A percentile compares a stretch with the other conserved stretches of the same genome.
These are phyloP conservation scores for Smutsia gigantea DNA, from an alignment of 2,797 vertebrate species.

Conservation along the genomic window DNA sequence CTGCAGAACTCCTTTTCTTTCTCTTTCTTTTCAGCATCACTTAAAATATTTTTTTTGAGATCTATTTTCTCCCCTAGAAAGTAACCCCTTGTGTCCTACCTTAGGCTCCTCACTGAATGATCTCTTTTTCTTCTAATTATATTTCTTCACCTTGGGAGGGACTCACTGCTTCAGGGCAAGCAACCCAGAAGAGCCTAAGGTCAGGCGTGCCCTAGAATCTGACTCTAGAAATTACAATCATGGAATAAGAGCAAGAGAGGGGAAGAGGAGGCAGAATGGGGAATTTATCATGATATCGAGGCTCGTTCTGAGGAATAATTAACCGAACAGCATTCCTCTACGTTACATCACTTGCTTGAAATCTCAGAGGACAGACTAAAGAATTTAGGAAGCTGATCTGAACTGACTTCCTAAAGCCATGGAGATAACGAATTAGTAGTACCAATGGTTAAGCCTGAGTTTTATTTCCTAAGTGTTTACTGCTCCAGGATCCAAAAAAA, in stretches of 20 bases:
- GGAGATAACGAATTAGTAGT: slow-evolving; percentile 46
- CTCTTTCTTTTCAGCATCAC: slow-evolving; percentile 68
- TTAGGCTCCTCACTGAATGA: slow-evolving; percentile 70
- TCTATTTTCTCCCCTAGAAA: slow-evolving; percentile 73
- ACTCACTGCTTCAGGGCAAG: slow-evolving; percentile 75
- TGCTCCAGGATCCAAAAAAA: slow-evolving; percentile 10
- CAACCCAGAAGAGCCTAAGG: slow-evolving; percentile 79
- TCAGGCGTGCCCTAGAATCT: slow-evolving; percentile 81
- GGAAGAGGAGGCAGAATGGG: slow-evolving; percentile 45
- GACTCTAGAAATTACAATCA: slow-evolving; percentile 75
- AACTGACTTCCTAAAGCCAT: slow-evolving; percentile 41
- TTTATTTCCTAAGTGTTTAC: slow-evolving; percentile 54
- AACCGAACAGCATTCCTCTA: slow-evolving; percentile 60
- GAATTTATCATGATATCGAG: slow-evolving; percentile 68
- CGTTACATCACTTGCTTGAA: slow-evolving; percentile 60
- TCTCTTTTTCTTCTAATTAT: slow-evolving; percentile 82
- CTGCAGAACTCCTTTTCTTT: slow-evolving; percentile 34
- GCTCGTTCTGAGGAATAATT: slow-evolving; percentile 76
- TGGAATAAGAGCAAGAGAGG: slow-evolving; percentile 48
- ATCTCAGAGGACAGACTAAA: slow-evolving; percentile 63
- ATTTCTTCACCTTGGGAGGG: slow-evolving; percentile 78
- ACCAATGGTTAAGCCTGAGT: background rate
- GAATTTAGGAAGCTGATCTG: slow-evolving; percentile 48
- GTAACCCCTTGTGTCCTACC: slow-evolving; percentile 77
- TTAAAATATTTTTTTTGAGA: slow-evolving; percentile 50